Percentiles rank a stretch among this genome's conserved stretches.
Evolutionary conservation across 2,888 invertebrate species (phyloP).

Genomic region (Clistopyga incitator): DNA sequence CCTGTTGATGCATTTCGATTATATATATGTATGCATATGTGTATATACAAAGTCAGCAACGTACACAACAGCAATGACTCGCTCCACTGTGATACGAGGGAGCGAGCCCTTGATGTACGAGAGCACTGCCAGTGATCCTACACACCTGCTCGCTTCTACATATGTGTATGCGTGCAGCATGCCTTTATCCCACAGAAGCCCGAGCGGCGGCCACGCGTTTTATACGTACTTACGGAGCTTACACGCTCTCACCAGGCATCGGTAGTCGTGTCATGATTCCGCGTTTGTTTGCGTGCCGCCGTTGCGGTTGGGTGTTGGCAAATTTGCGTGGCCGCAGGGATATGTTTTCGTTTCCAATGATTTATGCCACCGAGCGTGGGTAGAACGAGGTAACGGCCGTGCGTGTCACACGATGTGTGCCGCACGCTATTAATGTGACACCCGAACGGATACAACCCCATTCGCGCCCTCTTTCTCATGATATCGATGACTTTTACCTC

Average conservation of each 20-base stretch:
- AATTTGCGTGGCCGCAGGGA: slow-evolving; percentile 83
- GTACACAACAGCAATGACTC: slow-evolving; percentile 6
- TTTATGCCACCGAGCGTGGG: slow-evolving; percentile 82
- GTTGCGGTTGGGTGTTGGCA: slow-evolving; percentile 83
- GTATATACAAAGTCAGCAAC: slow-evolving; percentile 27
- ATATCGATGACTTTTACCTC: slow-evolving; percentile 65
- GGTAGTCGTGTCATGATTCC: slow-evolving; percentile 82
- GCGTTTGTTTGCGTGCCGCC: slow-evolving; percentile 82
- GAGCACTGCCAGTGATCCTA: not conserved
- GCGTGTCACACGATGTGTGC: slow-evolving; percentile 57
- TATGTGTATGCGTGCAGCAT: slow-evolving; percentile 14
- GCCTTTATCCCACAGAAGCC: slow-evolving; percentile 31
- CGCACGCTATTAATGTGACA: slow-evolving; percentile 65
- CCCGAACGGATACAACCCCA: slow-evolving; percentile 51
- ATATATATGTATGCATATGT: not conserved
- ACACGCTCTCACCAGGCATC: slow-evolving; percentile 70
- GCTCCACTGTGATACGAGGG: not conserved
- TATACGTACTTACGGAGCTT: slow-evolving; percentile 65
- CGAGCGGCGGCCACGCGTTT: slow-evolving; percentile 44
- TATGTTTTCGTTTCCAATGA: slow-evolving; percentile 84
- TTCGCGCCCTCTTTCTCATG: slow-evolving; percentile 33
- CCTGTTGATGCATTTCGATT: not conserved
- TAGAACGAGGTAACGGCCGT: slow-evolving; percentile 51
- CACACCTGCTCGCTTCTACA: not conserved
- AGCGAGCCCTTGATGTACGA: not conserved